Base-by-base conservation (phyloP, 2,888 invertebrate species). In the Diarsia rubi region DNA sequence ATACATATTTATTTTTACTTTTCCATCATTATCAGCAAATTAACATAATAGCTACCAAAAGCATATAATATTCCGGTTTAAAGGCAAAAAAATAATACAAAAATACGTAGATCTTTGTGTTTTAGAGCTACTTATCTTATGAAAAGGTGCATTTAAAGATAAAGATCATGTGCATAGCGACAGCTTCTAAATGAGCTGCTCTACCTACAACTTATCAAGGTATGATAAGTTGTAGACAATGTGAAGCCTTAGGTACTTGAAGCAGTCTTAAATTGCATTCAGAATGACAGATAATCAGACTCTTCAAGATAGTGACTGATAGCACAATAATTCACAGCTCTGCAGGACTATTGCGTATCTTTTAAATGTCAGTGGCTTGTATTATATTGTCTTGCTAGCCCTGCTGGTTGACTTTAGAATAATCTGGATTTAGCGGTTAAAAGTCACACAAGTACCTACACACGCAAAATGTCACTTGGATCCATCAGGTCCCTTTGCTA, bases 361-460 rank as follows among this genome's bases (percentile, higher is more conserved):
- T n/a, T n/a, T n/a, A n/a, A n/a, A n/a, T n/a, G n/a, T n/a, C n/a
- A n/a, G n/a, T n/a, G n/a, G n/a, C n/a, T n/a, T n/a, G n/a, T n/a
- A n/a, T n/a, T n/a, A n/a, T n/a, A n/a, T n/a, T n/a, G n/a, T n/a
- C n/a, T n/a, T n/a, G n/a, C n/a, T n/a, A n/a, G n/a, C n/a, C n/a
- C n/a, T n/a, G n/a, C n/a, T 21, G 16, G 2, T 60, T 52, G 49
- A 69, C 24, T 37, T 60, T 60, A 1, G 9, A 37, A 37, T 60
- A 60, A 60, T 59, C 78, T 1, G 19, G 60, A 68, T 77, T 19
- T 21, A 60, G 37, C 44, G 27, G 45, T 68, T 52, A 60, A 14
- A 2, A 37, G 8, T 37, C 37, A 8, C 37, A 37, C 37, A 37
- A 37, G 37, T 37, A 6, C n/a, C n/a, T n/a, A n/a, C 8, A 6